Evolutionary conservation across 2,888 invertebrate species (phyloP), one percentile per base, ranked within the genome.

Genomic region (Drosophila pullipes): DNA sequence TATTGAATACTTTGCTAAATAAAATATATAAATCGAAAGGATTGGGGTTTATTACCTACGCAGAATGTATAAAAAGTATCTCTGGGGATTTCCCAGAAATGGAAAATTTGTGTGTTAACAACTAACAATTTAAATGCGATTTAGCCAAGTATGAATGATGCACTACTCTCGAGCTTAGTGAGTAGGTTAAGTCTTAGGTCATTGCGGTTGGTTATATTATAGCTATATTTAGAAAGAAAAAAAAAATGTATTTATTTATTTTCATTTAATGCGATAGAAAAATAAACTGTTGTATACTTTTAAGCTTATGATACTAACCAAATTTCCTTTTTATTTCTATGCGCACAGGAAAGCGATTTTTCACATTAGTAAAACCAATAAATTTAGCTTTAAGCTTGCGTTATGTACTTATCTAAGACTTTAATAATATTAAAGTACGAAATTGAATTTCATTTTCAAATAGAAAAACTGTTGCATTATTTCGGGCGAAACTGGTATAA

Each of bases 391-490:
- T 47, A 7, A 25, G 49, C 16, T 49, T 16, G 16, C 22, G 11
- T 2, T 11, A 22, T 22, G 22, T 11, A 47, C 4, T 16, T 25
- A 47, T 25, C 4, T 25, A 4, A 9, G 47, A 25, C 16, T 47
- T 25, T 25, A 4, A 47, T 16, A 25, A 25, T 16, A 25, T 47
- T 16, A 47, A 25, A 16, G 7, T 1, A 1, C 2, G 9, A 25
- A 25, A 16, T 16, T 47, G 16, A 47, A 25, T 4, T 9, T 4
- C 2, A 2, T 47, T 9, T 25, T 16, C 7, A 28, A 6, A 33
- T 10, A 18, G 5, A 44, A 37, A 74, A 69, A 25, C 9, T 72
- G 60, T 73, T 65, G 84, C 86, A 78, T 84, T 81, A 59, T 76
- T 74, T 76, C 22, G 11, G 68, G 72, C 55, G 58, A 7, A 1